Evolutionary conservation across 2,113 vertebrate genomes (phyloP).

Genomic region (Corynorhinus townsendii): DNA sequence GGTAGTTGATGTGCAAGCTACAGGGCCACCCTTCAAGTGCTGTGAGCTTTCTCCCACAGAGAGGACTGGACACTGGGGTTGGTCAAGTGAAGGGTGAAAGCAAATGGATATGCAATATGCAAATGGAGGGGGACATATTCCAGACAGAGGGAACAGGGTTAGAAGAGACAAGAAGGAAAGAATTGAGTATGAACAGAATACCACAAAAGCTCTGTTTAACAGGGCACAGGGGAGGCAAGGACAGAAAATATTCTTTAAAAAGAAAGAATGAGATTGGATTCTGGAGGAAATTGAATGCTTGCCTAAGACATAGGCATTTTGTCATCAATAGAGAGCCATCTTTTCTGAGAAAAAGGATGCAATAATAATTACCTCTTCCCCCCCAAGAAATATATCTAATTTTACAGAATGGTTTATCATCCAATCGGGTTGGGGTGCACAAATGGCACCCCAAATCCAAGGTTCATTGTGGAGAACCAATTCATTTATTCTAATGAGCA

Average conservation of each 20-base stretch:
- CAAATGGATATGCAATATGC: not conserved
- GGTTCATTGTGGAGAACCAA: not conserved
- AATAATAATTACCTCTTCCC: not conserved
- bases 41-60: not conserved
- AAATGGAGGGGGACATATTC: not conserved
- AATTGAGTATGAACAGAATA: not conserved
- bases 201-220: not conserved
- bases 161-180: not conserved
- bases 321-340: not conserved
- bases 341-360: not conserved
- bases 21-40: rapidly evolving
- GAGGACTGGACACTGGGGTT: rapidly evolving
- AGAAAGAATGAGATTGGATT: not conserved
- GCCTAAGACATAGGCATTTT: not conserved
- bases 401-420: not conserved
- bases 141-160: rapidly evolving
- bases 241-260: not conserved
- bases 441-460: not conserved
- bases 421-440: rapidly evolving
- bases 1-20: rapidly evolving
- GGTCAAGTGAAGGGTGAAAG: not conserved
- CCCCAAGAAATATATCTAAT: not conserved
- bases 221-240: not conserved
- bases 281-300: not conserved
- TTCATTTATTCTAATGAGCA: not conserved